phyloP scores from a whole-genome alignment of 2,113 vertebrate genomes.

The Dicrurus megarhynchus region DNA sequence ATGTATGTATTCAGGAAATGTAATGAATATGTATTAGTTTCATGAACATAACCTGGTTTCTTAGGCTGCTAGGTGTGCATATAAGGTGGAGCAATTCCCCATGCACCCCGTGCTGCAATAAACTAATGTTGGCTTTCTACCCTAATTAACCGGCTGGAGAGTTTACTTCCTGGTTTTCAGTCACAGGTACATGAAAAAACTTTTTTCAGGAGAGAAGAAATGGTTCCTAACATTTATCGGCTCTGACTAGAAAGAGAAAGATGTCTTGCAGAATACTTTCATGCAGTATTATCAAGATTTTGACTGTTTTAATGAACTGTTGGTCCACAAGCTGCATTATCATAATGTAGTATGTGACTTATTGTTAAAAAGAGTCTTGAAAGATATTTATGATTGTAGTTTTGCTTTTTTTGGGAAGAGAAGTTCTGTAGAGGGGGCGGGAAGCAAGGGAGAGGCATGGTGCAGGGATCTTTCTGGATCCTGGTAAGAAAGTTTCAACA shows the following conservation, averaged over 20 bases:
- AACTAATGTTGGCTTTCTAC: neutral
- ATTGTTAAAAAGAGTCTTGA: neutral
- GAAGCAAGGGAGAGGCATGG: neutral
- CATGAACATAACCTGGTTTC: neutral
- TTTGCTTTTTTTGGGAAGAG: neutral
- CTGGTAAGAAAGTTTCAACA: neutral
- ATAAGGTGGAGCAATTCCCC: neutral
- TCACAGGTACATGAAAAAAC: neutral
- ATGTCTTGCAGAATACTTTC: neutral
- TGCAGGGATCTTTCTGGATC: neutral
- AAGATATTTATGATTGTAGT: neutral
- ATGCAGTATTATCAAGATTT: neutral
- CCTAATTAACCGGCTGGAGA: neutral
- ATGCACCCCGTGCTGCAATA: neutral
- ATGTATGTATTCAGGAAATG: no score
- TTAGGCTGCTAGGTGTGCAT: neutral
- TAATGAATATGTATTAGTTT: neutral
- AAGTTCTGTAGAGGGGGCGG: neutral
- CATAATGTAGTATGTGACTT: neutral
- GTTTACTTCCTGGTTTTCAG: neutral
- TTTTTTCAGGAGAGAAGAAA: neutral
- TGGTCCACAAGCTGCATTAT: neutral
- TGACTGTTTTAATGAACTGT: neutral
- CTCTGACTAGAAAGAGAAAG: neutral
- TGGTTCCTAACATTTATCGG: neutral